Evolutionary conservation across 2,113 vertebrate genomes (phyloP).

Genomic region (Lophotis ruficrista): DNA sequence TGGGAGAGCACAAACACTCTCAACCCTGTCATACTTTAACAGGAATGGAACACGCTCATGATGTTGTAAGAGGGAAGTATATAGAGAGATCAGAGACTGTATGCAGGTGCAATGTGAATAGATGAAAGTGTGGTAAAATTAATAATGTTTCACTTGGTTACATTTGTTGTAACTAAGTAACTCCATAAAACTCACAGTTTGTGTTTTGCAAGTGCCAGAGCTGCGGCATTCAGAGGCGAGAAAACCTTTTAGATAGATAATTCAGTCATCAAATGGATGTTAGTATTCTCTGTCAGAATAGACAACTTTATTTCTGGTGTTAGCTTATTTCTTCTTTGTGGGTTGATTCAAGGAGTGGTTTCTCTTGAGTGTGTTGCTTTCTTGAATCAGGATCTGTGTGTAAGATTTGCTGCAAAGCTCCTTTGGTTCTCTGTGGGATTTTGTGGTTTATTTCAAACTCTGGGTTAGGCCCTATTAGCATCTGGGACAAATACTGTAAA

Average conservation of each 20-base stretch:
- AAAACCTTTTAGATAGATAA: background rate
- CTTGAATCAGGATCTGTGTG: background rate
- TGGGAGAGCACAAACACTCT: background rate
- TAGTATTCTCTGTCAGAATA: background rate
- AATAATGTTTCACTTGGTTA: background rate
- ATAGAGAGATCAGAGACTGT: background rate
- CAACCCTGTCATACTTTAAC: background rate
- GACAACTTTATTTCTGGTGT: background rate
- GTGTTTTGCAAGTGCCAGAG: background rate
- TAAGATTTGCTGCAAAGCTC: background rate
- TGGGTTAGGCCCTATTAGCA: background rate
- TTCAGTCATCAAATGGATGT: background rate
- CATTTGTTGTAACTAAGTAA: background rate
- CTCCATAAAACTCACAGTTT: background rate
- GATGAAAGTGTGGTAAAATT: background rate
- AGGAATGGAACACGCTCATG: background rate
- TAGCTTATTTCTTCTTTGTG: background rate
- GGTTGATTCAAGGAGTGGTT: background rate
- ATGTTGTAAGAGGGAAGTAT: background rate
- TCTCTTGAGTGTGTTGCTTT: background rate
- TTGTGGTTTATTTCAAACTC: background rate
- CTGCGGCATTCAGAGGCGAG: background rate
- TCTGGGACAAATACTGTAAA: background rate
- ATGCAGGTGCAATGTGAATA: background rate
- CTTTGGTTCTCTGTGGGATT: background rate